Evolutionary conservation across 2,888 invertebrate species (phyloP).

Genomic region (Caenorhabditis sp.): DNA sequence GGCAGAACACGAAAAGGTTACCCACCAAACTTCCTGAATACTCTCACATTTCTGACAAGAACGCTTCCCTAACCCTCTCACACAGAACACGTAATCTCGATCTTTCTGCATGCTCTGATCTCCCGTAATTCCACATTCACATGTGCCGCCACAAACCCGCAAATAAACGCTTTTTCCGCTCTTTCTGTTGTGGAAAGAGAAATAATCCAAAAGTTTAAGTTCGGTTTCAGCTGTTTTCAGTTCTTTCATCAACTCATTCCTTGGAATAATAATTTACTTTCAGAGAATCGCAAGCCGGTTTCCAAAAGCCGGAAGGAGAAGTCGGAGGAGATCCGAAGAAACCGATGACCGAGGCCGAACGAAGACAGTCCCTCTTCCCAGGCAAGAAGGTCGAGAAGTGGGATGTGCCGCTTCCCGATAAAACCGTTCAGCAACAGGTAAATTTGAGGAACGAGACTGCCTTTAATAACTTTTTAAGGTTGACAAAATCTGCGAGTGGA

Average conservation of each 20-base stretch:
- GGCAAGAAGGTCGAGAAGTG: conserved; percentile 77
- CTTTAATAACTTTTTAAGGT: conserved; percentile 81
- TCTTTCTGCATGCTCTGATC: conserved; percentile 13
- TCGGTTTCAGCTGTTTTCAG: conserved; percentile 15
- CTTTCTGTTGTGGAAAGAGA: too few species aligned
- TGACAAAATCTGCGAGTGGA: conserved; percentile 93
- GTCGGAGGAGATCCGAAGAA: conserved; percentile 34
- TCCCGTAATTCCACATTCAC: conserved; percentile 33
- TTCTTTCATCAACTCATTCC: neutral
- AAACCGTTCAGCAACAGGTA: conserved; percentile 75
- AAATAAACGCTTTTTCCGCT: conserved; percentile 15
- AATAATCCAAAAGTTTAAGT: conserved; percentile 24
- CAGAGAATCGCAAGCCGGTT: conserved; percentile 59
- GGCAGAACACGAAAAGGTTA: conserved; percentile 49
- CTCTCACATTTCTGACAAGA: neutral
- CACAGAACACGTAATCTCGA: conserved; percentile 14
- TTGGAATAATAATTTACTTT: neutral
- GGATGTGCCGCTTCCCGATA: conserved; percentile 73
- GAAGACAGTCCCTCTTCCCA: conserved; percentile 75
- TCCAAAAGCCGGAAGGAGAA: conserved; percentile 45
- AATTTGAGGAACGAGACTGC: neutral
- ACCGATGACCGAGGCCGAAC: conserved; percentile 66
- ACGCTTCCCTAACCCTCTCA: conserved; percentile 23
- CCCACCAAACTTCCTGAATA: neutral
- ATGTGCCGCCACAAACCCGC: conserved; percentile 28